phyloP scores from a whole-genome alignment of 2,888 invertebrate species.

The Daptonema setosum region DNA sequence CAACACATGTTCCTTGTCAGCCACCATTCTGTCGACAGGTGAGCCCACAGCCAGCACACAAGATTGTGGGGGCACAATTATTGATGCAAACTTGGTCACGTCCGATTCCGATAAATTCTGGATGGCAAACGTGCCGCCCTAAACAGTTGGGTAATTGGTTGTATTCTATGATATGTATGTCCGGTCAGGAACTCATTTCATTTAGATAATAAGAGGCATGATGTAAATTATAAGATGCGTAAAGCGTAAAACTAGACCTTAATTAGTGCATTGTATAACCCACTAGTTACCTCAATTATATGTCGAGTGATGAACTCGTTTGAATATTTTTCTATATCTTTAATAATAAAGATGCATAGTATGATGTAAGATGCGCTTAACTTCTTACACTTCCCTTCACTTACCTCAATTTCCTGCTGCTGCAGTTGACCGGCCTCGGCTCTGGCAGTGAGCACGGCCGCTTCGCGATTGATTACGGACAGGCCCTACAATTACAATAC shows the following conservation, averaged over 20 bases:
- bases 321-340: too few relatives aligned
- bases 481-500: constrained; percentile 40
- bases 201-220: too few relatives aligned
- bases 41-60: constrained; percentile 76
- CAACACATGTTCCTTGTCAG: constrained; percentile 56
- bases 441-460: constrained; percentile 57
- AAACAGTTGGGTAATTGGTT: constrained; percentile 12
- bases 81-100: constrained; percentile 65
- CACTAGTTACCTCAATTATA: too few relatives aligned
- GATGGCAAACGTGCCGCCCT: constrained; percentile 76
- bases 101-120: constrained; percentile 85
- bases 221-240: too few relatives aligned
- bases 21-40: constrained; percentile 49
- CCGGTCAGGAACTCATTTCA: too few relatives aligned
- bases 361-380: too few relatives aligned
- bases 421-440: constrained; percentile 69
- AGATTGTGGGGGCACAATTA: constrained; percentile 80
- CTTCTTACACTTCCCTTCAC: too few relatives aligned
- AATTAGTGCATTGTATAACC: too few relatives aligned
- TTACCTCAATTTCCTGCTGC: constrained; percentile 76
- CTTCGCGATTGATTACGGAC: constrained; percentile 52
- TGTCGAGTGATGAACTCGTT: too few relatives aligned
- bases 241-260: too few relatives aligned
- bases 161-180: constrained; percentile 9
- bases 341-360: too few relatives aligned